Base-by-base conservation (phyloP, 1,140 invertebrate genomes). In the Microvelia longipes region DNA sequence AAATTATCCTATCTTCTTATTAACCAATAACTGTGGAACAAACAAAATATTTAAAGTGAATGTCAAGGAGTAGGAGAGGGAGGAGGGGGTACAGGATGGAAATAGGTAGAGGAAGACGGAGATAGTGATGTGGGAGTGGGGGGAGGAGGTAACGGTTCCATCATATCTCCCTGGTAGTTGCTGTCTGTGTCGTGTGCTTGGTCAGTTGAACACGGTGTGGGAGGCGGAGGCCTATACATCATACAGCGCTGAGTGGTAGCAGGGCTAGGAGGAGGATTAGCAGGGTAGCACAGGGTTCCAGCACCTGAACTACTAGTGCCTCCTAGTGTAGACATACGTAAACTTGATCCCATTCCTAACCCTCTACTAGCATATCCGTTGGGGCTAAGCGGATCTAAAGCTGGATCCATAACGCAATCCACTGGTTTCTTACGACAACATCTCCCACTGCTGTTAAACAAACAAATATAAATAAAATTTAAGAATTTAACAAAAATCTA, bases 181-280 rank as follows among this genome's bases (percentile, higher is more conserved):
- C 83, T 87, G 76, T 93, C 91, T 1, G 89, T 91, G 75, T 95
- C 93, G 76, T 94, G 91, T 78, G 90, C 94, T 14, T 95, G 90
- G 78, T 96, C 94, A 1, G 94, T 96, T 73, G 91, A 93, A 78
- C 93, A 96, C 0, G 94, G 94, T 5, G 94, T 96, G 1, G 93
- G 93, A 1, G 93, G 93, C 24, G 94, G 94, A 1, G 92, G 92
- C 72, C 88, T 85, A 78, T 93, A 91, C 14, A 93, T 92, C 0
- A 92, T 90, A 15, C 73, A 70, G 64, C 19, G 71, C 70, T 27
- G 82, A 11, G 87, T 86, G 1, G 90, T 90, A 0, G 90, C 89
- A 0, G 93, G 93, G 79, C 88, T 91, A 1, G 93, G 93, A 1
- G 93, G 93, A 50, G 93, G 93, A 80, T 96, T 94, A 27, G 92